Base-by-base conservation (phyloP, 2,888 invertebrate species). In the Amblyjoppa proteus region DNA sequence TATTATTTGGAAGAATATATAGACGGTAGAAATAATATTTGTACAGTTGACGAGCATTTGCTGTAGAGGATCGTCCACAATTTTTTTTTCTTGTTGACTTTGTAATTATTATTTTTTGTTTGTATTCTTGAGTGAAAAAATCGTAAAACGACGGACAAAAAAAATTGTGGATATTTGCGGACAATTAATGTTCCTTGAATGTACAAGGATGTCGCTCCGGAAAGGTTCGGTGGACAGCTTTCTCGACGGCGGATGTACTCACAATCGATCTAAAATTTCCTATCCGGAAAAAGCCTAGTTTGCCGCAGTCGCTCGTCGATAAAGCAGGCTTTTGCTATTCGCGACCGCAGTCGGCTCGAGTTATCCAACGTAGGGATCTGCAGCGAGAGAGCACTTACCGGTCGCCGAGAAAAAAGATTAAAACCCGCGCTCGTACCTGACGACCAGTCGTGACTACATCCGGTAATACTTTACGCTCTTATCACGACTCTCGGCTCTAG, bases 311-410 rank as follows among this genome's bases (percentile, higher is more conserved):
- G 68, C 9, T 53, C 56, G 79, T 87, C 85, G 87, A 73, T 86
- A 87, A 84, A 56, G 70, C 45, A 86, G 85, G 58, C 20, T 41
- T 71, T 20, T 11, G 34, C 7, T 25, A 45, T 28, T 0, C 41
- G 41, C 13, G 16, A 51, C 31, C 58, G 13, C 45, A 51, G 38
- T 5, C 64, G 69, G 51, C 28, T 13, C 38, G 41, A 13, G 20
- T 78, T 85, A 85, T 61, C 83, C 61, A 61, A 25, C 3, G 85
- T 53, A 53, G 83, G 61, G 28, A 69, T 77, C 68, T 77, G 53
- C 53, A 53, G 38, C 38, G 16, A 25, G 20, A 45, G n/a, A 1
- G 34, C 31, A 38, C 28, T 34, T 85, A 85, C 80, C 85, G 76
- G 58, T 58, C n/a, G 85, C 49, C 64, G 80, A 73, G 51, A 69